Evolutionary conservation across 92 coral and sea anemone genomes (phyloP), one percentile per base, ranked within the genome.

Genomic region (Paramuricea clavata): DNA sequence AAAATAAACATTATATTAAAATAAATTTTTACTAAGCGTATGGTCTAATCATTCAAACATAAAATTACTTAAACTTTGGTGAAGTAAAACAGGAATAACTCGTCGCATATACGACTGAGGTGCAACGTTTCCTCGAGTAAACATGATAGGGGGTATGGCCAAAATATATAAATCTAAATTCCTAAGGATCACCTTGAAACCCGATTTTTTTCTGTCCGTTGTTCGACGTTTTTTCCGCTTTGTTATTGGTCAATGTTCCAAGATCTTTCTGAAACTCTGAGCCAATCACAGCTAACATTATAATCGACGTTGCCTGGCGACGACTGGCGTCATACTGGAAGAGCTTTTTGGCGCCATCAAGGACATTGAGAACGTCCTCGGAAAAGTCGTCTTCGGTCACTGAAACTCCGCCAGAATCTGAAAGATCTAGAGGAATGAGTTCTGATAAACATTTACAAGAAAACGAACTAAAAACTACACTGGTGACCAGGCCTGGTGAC

Each of bases 251-350:
- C 47, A 91, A 92, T 56, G 95, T 80, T 57, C 92, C 98, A 15
- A 94, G 86, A 81, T 96, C 99, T 50, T 94, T 90, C 81, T 96
- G 99, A 54, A 96, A 96, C 85, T 96, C 99, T 19, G 99, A 94
- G 3, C 99, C 99, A 73, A 96, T 96, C 62, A 96, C 99, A 30
- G 98, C 99, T 94, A 96, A 89, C 90, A 96, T 69, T 67, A 96
- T 95, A 70, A 96, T 94, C 7, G 99, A 98, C 56, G 99, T 96
- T 86, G 99, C 99, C 85, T 96, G 97, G 89, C 99, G 98, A 81
- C 99, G 94, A 56, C 98, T 93, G 89, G 92, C 87, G 94, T 96
- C 99, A 80, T 96, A 96, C 73, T 96, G 99, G 75, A 93, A 94
- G 49, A 96, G 94, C 82, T 96, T 96, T 91, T 96, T 96, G 86